Base-by-base conservation (phyloP, 2,888 invertebrate species). In the Drosophila infuscata region DNA sequence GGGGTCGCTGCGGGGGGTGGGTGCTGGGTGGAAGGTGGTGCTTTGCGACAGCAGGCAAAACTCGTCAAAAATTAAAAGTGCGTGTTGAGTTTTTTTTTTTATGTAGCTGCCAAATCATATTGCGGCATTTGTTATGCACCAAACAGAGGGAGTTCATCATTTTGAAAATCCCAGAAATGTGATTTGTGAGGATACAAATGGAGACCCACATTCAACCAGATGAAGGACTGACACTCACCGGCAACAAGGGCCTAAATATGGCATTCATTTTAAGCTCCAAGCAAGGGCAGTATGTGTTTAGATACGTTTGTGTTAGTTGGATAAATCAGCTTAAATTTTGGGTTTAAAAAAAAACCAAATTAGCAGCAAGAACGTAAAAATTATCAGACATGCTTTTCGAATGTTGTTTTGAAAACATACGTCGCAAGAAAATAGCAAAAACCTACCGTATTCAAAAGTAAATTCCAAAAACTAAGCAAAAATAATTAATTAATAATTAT, bases 31-130 rank as follows among this genome's bases (percentile, higher is more conserved):
- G 15, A 20, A 15, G 11, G 54, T 9, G 17, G 11, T 35, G 17
- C 35, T 33, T 41, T 36, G 51, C 20, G 49, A 61, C 61, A 74
- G 38, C 46, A 30, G 52, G 33, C 43, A 38, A 38, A 43, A 1
- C 58, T 80, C 60, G 66, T 71, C 71, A 76, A 80, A 80, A 70
- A 70, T 69, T 53, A 69, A 66, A 80, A 65, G 62, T 63, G 73
- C 70, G 79, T 81, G 79, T 69, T 76, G 79, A 83, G 79, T 89
- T 66, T 84, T 68, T 70, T 68, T 70, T 49, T 61, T 74, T 72
- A 57, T 83, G 76, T 79, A 56, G 63, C 69, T 79, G 76, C 64
- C 87, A 84, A 84, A 84, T 84, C 84, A 84, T 89, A 89, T 89
- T 89, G 83, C 30, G 66, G 38, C 83, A 83, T 88, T 75, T 88